Evolutionary conservation across 2,113 vertebrate genomes (phyloP), one percentile per base, ranked within the genome.

Genomic region (Murina feae): DNA sequence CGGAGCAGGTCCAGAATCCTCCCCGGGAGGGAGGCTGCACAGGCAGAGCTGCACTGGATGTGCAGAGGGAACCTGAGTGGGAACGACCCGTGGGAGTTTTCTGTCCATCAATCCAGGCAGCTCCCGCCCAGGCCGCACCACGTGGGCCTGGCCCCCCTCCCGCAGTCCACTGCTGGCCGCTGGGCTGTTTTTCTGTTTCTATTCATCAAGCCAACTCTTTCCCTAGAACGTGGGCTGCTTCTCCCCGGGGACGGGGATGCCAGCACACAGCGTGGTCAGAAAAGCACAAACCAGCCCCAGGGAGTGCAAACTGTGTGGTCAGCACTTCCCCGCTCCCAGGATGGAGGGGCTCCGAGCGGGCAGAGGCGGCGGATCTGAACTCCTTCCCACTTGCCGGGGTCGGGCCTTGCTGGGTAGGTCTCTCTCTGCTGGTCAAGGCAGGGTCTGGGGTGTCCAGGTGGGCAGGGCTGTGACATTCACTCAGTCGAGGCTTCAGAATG

Each of bases 401-500:
- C 32, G 60, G 60, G 60, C 58, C 21, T 60, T 12, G 25, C 58
- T 28, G 58, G 39, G 11, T 28, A 25, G 39, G 11, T 12, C 10
- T 30, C 75, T 51, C 32, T 35, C 25, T 13, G 79, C 66, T 14
- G 5, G 9, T 65, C 21, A 6, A 2, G 42, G 85, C 39, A 20
- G 21, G 28, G 39, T 20, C 42, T 9, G 9, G 23, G 17, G 2
- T 6, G 35, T 35, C 58, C 32, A 13, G 49, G 82, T 4, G 32
- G 37, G 79, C 9, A 35, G 42, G 55, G 16, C 58, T 60, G 23
- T 28, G 6, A 65, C n/a, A 2, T 12, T 44, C 66, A 17, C 16
- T 23, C 7, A 25, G 65, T 10, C 6, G 44, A 84, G 63, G 86
- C 35, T 6, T 37, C 3, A 0, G 42, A 4, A 14, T 0, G 2